These are phyloP conservation scores for Gorsachius magnificus DNA, from an alignment of 2,797 vertebrate species.

Conservation along the genomic window DNA sequence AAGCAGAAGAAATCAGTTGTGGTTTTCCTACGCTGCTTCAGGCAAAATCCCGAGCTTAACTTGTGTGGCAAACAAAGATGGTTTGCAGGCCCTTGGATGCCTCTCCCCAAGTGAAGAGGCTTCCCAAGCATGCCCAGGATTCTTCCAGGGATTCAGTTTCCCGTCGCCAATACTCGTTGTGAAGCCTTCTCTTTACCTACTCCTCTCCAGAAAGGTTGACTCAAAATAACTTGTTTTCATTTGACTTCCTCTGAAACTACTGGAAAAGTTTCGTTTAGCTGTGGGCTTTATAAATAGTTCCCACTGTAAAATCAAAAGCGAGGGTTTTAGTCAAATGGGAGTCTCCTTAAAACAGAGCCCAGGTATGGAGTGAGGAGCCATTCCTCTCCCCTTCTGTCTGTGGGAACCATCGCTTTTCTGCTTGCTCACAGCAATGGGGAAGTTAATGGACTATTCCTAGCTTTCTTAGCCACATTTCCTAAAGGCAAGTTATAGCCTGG, in stretches of 20 bases:
- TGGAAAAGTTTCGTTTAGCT: not conserved
- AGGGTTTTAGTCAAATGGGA: not conserved
- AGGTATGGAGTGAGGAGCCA: not conserved
- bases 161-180: rapidly evolving
- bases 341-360: not conserved
- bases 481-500: slow-evolving; percentile 47
- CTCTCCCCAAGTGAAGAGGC: not conserved
- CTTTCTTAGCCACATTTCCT: slow-evolving; percentile 21
- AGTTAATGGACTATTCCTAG: slow-evolving; percentile 21
- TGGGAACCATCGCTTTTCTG: not conserved
- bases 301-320: not conserved
- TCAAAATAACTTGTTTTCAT: not conserved
- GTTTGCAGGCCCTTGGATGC: not conserved
- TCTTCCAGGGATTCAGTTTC: not conserved
- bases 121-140: not conserved
- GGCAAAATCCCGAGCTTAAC: not conserved
- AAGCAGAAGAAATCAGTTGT: not conserved
- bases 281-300: not conserved
- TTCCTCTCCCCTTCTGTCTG: not conserved
- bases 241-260: not conserved
- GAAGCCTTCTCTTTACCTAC: not conserved
- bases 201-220: not conserved
- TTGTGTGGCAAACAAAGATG: not conserved
- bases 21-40: not conserved
- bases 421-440: not conserved